Percentiles rank a stretch among this genome's conserved stretches.
Conservation (phyloP, 2,797 vertebrate genomes). For the Hipposideros larvatus region DNA sequence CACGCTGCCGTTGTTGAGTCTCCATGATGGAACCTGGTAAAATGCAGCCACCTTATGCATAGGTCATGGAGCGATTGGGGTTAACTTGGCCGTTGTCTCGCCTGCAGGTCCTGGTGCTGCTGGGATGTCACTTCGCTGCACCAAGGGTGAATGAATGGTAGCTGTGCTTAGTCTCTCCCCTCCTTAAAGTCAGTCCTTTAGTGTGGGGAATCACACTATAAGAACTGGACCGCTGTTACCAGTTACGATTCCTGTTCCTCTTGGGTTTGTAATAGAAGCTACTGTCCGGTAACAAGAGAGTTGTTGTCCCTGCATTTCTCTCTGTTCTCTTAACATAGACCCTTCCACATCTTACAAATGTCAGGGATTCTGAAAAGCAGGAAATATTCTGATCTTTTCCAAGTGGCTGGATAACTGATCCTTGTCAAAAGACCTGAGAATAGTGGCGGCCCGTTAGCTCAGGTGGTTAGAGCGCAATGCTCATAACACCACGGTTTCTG, state of each 20-base stretch:
- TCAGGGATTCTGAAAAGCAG: slow-evolving; percentile 63
- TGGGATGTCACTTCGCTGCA: neutral
- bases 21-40: neutral
- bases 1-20: neutral
- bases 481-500: too few species aligned
- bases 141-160: neutral
- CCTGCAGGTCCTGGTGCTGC: neutral
- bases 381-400: slow-evolving; percentile 41
- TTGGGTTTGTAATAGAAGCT: neutral
- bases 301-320: slow-evolving; percentile 82
- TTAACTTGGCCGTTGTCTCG: neutral
- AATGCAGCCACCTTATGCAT: neutral
- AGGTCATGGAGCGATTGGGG: neutral
- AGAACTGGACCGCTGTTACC: slow-evolving; percentile 60
- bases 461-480: too few species aligned
- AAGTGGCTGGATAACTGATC: slow-evolving; percentile 32
- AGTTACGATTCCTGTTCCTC: neutral
- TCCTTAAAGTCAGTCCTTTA: neutral
- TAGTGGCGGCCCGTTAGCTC: neutral
- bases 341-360: slow-evolving; percentile 73
- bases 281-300: neutral
- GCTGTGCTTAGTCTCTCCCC: neutral
- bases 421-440: slow-evolving; percentile 17
- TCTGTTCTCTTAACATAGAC: slow-evolving; percentile 72
- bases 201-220: neutral